These are phyloP conservation scores for Stichodactyla helianthus DNA, from an alignment of 64 coral and sea anemone species.

Conservation along the genomic window DNA sequence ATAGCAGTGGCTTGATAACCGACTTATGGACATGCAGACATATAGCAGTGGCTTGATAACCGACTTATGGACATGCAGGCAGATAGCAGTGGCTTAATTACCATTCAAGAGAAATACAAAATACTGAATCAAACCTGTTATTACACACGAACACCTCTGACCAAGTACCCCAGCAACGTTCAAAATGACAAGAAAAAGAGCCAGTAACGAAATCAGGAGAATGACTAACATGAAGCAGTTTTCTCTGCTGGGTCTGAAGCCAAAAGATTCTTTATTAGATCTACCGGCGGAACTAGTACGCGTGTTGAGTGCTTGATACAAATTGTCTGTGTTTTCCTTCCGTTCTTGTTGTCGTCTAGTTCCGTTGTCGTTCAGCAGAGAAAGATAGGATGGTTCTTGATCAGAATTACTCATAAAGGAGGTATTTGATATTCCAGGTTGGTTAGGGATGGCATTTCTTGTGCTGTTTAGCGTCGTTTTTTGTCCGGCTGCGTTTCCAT, in stretches of 20 bases:
- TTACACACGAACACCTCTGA: neutral
- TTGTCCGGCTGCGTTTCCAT: neutral
- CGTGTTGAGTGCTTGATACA: neutral
- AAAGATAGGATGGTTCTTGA: neutral
- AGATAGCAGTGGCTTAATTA: too few relatives aligned
- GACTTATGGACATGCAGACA: too few relatives aligned
- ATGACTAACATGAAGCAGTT: neutral
- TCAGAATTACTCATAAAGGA: neutral
- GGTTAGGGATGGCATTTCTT: neutral
- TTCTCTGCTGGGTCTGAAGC: neutral
- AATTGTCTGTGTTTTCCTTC: neutral
- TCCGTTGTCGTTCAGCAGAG: neutral
- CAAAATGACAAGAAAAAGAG: slow-evolving; percentile 20
- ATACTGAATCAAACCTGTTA: neutral
- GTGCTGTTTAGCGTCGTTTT: neutral
- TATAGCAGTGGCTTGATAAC: too few relatives aligned
- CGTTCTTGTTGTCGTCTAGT: neutral
- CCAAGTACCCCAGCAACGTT: neutral
- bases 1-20: too few relatives aligned
- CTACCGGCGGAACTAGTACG: neutral
- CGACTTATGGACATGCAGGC: too few relatives aligned
- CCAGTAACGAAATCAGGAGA: neutral
- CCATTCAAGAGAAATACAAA: too few relatives aligned
- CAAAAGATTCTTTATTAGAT: neutral
- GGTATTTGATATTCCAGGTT: too few relatives aligned